A percentile compares a stretch with the other conserved stretches of the same genome.
phyloP scores from a whole-genome alignment of 2,888 invertebrate genomes.

The Zootermopsis nevadensis region DNA sequence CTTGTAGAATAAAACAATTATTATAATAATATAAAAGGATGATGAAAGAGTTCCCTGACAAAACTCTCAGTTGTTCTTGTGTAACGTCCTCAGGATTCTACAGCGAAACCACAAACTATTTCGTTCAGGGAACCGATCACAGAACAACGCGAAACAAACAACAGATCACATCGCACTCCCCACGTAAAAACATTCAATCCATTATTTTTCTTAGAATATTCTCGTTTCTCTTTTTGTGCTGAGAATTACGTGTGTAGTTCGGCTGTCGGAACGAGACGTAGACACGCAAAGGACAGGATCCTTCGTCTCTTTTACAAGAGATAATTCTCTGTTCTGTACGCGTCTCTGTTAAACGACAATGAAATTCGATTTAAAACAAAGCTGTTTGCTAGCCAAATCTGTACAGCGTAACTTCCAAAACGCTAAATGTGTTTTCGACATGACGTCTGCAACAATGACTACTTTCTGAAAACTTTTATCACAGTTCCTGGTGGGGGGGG shows the following conservation, averaged over 20 bases:
- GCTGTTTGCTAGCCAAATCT: too few species aligned
- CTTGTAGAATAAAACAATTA: too few species aligned
- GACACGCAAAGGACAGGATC: slow-evolving; percentile 16
- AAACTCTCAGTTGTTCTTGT: background rate
- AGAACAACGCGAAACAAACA: background rate
- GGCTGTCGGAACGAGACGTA: slow-evolving; percentile 4
- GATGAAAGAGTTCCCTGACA: background rate
- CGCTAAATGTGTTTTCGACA: too few species aligned
- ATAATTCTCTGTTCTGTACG: too few species aligned
- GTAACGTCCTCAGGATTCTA: background rate
- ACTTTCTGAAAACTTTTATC: too few species aligned
- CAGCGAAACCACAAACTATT: background rate
- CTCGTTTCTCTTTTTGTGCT: background rate
- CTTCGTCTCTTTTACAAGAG: background rate
- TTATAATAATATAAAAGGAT: background rate
- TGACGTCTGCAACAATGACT: too few species aligned
- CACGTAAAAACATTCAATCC: background rate
- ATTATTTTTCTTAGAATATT: slow-evolving; percentile 11
- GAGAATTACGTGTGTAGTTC: slow-evolving; percentile 25
- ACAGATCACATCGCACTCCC: background rate
- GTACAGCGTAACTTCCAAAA: too few species aligned
- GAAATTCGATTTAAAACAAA: too few species aligned
- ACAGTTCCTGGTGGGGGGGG: too few species aligned
- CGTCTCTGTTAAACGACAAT: too few species aligned
- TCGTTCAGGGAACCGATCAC: background rate